These are phyloP conservation scores for Bambusicola thoracicus DNA, from an alignment of 2,113 vertebrate species.

Conservation along the genomic window DNA sequence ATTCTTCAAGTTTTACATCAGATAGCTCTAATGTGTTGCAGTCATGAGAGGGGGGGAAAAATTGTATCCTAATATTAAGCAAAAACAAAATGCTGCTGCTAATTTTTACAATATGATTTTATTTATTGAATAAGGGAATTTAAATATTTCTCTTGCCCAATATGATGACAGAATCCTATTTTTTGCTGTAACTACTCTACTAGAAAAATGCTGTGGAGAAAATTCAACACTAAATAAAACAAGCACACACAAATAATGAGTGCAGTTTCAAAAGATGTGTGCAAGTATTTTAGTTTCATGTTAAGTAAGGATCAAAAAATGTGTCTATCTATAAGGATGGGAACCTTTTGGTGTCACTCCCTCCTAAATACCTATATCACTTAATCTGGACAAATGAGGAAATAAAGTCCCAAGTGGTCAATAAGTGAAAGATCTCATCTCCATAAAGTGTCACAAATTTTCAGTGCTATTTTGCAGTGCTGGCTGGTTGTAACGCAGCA, in stretches of 20 bases:
- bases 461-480: slow-evolving; percentile 62
- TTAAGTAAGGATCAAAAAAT: background rate
- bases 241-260: background rate
- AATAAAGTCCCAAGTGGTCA: background rate
- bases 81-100: background rate
- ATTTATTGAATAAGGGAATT: background rate
- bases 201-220: background rate
- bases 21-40: background rate
- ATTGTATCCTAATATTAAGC: background rate
- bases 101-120: background rate
- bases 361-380: background rate
- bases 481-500: slow-evolving; percentile 80
- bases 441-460: background rate
- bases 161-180: background rate
- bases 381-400: background rate
- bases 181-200: background rate
- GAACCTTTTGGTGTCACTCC: background rate
- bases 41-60: background rate
- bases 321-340: background rate
- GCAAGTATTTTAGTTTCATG: background rate
- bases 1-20: background rate
- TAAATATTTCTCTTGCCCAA: background rate
- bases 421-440: background rate
- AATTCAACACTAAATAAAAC: background rate
- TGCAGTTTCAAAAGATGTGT: background rate